phyloP scores from a whole-genome alignment of 1,140 invertebrate genomes.

The Mactra quadrangularis region DNA sequence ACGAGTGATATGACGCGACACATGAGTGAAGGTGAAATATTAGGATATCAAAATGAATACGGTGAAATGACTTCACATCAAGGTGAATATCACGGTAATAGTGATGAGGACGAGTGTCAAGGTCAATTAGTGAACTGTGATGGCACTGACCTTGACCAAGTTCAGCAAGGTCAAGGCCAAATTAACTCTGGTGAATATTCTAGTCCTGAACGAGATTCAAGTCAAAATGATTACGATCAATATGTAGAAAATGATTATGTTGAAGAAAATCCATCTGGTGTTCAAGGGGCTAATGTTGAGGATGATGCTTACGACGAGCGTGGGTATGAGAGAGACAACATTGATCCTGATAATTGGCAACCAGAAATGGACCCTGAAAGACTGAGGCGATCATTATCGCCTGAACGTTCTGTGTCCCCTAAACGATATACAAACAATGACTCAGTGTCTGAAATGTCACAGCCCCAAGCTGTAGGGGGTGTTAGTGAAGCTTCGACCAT shows the following conservation, averaged over 20 bases:
- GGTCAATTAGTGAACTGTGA: conserved; percentile 30
- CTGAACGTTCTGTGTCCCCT: conserved; percentile 56
- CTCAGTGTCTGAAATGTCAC: conserved; percentile 22
- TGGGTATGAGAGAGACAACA: conserved; percentile 21
- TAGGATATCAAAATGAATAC: conserved; percentile 59
- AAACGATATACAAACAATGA: neutral
- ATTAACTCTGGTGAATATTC: conserved; percentile 8
- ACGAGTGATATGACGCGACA: neutral
- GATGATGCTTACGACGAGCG: conserved; percentile 1
- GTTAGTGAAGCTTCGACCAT: conserved; percentile 21
- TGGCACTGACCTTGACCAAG: neutral
- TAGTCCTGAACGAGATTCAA: conserved; percentile 23
- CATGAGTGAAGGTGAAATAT: conserved; percentile 57
- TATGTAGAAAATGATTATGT: conserved; percentile 47
- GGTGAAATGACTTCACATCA: conserved; percentile 42
- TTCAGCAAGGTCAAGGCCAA: conserved; percentile 27
- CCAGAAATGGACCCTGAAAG: conserved; percentile 54
- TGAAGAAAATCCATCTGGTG: conserved; percentile 8
- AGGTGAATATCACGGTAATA: conserved; percentile 32
- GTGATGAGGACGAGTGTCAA: conserved; percentile 19
- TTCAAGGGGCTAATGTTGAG: neutral
- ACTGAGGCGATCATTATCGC: conserved; percentile 45
- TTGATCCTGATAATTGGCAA: conserved; percentile 44
- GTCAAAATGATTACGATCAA: conserved; percentile 29
- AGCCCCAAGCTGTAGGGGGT: neutral